phyloP scores from a whole-genome alignment of 2,113 vertebrate species.

The Caretta caretta region DNA sequence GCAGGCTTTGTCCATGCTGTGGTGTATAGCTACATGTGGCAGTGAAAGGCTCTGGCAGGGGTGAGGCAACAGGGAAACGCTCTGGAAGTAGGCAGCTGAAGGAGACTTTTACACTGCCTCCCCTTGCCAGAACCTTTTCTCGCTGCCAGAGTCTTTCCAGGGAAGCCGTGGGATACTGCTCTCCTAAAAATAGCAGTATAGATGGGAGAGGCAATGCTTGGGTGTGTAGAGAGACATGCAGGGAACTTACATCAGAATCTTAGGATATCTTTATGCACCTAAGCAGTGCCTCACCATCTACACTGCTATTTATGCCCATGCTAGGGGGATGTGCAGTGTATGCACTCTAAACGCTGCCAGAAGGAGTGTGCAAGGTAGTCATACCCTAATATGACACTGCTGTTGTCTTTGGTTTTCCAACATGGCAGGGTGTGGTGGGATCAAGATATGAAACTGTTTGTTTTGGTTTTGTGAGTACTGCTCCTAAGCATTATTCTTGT shows the following conservation, averaged over 20 bases:
- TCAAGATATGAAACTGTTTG: background rate
- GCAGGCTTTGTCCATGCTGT: background rate
- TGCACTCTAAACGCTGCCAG: background rate
- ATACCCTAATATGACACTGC: background rate
- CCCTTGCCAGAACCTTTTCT: background rate
- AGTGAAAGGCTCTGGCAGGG: background rate
- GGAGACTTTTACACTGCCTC: background rate
- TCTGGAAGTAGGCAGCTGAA: background rate
- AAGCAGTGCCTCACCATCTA: background rate
- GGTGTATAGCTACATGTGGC: background rate
- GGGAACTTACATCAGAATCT: background rate
- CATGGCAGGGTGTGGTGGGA: background rate
- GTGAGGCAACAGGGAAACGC: background rate
- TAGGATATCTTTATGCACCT: background rate
- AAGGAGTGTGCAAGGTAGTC: background rate
- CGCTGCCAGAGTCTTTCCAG: background rate
- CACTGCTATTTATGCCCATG: background rate
- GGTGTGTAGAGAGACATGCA: background rate
- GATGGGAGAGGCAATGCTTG: background rate
- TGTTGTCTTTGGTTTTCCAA: slow-evolving; percentile 39
- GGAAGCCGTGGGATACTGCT: background rate
- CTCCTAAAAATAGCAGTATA: background rate
- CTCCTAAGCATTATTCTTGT: slow-evolving; percentile 20
- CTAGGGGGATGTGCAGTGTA: background rate
- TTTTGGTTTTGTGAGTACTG: slow-evolving; percentile 7